These are phyloP conservation scores for Anthoscopus minutus DNA, from an alignment of 2,113 vertebrate species.

Conservation along the genomic window DNA sequence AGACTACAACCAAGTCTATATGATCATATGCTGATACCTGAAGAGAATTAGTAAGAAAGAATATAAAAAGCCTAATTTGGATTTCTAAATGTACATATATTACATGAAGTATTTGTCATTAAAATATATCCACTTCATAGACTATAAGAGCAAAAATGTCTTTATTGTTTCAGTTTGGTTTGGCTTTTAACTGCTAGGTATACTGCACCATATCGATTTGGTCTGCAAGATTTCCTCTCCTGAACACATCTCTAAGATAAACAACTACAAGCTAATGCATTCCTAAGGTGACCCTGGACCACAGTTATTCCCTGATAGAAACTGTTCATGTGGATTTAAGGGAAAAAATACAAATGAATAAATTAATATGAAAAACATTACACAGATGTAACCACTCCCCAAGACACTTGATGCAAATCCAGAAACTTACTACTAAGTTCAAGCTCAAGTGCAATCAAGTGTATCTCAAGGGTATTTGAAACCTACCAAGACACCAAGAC, in stretches of 20 bases:
- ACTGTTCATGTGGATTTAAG: neutral
- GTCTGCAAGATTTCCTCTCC: conserved; percentile 18
- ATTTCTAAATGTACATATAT: neutral
- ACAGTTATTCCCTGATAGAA: neutral
- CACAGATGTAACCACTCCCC: neutral
- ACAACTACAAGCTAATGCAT: conserved; percentile 3
- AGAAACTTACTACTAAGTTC: neutral
- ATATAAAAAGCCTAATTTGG: neutral
- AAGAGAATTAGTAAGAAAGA: neutral
- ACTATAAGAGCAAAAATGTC: neutral
- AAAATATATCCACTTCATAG: neutral
- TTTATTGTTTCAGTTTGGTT: neutral
- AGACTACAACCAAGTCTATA: neutral
- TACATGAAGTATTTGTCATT: neutral
- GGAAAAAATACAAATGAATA: neutral
- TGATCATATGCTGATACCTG: neutral
- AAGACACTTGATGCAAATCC: neutral
- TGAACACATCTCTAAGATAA: neutral
- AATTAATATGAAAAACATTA: neutral
- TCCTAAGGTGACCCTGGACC: neutral
- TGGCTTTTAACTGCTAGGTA: neutral
- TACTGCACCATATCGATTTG: neutral
- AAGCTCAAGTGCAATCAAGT: neutral
- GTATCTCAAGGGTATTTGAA: neutral
- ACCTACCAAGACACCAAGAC: neutral